These are phyloP conservation scores for Cinclus cinclus DNA, from an alignment of 2,113 vertebrate species.

Conservation along the genomic window DNA sequence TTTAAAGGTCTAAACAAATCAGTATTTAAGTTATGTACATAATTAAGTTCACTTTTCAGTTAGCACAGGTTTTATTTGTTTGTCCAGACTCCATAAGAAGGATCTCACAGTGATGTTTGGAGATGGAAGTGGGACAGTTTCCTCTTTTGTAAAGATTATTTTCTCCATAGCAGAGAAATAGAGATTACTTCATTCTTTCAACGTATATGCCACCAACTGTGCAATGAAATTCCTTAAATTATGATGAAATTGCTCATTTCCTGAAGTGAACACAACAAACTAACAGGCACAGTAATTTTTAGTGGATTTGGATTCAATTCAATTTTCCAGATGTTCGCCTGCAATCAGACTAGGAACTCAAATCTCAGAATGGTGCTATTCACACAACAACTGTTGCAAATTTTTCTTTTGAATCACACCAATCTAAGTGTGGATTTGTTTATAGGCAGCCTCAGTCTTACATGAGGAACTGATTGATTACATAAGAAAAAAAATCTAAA, in stretches of 20 bases:
- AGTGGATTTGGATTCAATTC: conserved; percentile 66
- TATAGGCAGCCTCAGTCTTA: conserved; percentile 35
- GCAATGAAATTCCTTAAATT: conserved; percentile 60
- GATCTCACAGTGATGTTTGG: background rate
- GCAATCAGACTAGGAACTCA: conserved; percentile 60
- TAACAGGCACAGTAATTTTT: conserved; percentile 65
- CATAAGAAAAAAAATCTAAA: background rate
- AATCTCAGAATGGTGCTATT: conserved; percentile 62
- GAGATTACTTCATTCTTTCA: conserved; percentile 12
- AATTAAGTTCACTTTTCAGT: background rate
- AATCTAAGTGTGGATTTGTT: conserved; percentile 54
- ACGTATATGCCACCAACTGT: conserved; percentile 30
- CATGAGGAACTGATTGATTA: conserved; percentile 14
- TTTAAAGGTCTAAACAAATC: background rate
- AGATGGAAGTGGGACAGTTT: background rate
- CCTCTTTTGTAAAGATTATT: background rate
- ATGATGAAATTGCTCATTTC: conserved; percentile 66
- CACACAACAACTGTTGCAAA: conserved; percentile 64
- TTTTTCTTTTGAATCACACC: conserved; percentile 63
- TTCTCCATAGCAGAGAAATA: background rate
- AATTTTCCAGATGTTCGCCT: conserved; percentile 68
- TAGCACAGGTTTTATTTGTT: background rate
- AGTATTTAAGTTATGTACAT: background rate
- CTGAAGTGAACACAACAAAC: conserved; percentile 68
- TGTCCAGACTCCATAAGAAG: background rate